Evolutionary conservation across 2,888 invertebrate species (phyloP), one percentile per base, ranked within the genome.

Genomic region (Machimus atricapillus): DNA sequence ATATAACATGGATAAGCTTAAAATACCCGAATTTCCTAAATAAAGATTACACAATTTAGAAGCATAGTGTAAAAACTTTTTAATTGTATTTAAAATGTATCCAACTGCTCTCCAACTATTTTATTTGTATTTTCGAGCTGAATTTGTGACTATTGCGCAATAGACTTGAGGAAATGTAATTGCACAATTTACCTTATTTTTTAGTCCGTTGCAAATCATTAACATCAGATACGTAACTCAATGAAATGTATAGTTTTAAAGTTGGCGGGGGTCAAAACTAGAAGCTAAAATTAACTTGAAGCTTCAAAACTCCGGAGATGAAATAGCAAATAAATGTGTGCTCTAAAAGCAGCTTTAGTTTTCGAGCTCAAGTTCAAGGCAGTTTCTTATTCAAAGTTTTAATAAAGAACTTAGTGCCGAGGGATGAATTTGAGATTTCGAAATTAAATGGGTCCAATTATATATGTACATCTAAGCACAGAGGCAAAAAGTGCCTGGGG

Each of bases 341-440:
- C 8, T 7, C 23, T 16, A n/a, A 6, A 12, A 16, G 43, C 43
- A 46, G n/a, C 52, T 52, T 7, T 52, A 19, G 6, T 81, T 81
- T 40, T 81, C 56, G 52, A 52, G 34, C 82, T 58, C 58, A 82
- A 82, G 82, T 82, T 82, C 82, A 82, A 82, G 82, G 82, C 52
- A 66, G n/a, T 12, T 19, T 4, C 23, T 82, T 40, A 58, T 58
- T 66, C 34, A 9, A 56, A 82, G 58, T 58, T 58, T 43, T 12
- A 43, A 16, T 46, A 46, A 46, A 16, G 43, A 46, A 16, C 34
- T 1, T 43, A 46, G 43, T 4, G 2, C 43, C 43, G 43, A 46
- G 16, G 16, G 31, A 81, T n/a, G 19, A 56, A 56, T 56, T 81
- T 46, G 0, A 34, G n/a, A 52, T 52, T 19, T n/a, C n/a, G n/a